These are phyloP conservation scores for Cynaeus angustus DNA, from an alignment of 2,888 invertebrate species.

Conservation along the genomic window DNA sequence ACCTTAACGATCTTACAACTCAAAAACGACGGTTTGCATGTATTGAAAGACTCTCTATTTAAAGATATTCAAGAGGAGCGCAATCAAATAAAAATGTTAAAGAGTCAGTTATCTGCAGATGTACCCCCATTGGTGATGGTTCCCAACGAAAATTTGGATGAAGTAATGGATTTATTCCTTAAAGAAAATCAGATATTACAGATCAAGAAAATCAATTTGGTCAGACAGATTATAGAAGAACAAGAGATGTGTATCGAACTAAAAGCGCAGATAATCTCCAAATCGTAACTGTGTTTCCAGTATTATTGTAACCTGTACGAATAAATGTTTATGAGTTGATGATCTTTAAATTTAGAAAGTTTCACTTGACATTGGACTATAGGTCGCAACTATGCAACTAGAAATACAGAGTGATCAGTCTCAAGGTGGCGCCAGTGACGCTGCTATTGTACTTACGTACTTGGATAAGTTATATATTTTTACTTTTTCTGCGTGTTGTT, in stretches of 20 bases:
- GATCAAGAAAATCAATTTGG: constrained; percentile 70
- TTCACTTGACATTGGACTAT: constrained; percentile 19
- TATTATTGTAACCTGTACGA: constrained; percentile 42
- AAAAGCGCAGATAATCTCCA: constrained; percentile 57
- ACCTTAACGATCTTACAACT: constrained; percentile 72
- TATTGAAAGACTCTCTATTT: constrained; percentile 80
- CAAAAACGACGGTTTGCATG: constrained; percentile 80
- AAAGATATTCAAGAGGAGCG: constrained; percentile 83
- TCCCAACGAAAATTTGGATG: constrained; percentile 63
- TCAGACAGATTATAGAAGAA: constrained; percentile 70
- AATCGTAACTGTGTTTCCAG: constrained; percentile 47
- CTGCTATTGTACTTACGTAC: constrained; percentile 20
- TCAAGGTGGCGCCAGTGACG: constrained; percentile 7
- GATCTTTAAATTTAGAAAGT: constrained; percentile 18
- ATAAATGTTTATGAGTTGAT: constrained; percentile 33
- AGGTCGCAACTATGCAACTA: constrained; percentile 27
- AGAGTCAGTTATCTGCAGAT: constrained; percentile 55
- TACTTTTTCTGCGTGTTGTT: constrained; percentile 43
- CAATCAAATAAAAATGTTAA: constrained; percentile 76
- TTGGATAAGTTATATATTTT: constrained; percentile 16
- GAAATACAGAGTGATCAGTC: constrained; percentile 2
- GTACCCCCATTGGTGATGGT: constrained; percentile 51
- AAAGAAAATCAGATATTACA: constrained; percentile 71
- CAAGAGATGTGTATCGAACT: constrained; percentile 70
- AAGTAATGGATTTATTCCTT: constrained; percentile 67